These are phyloP conservation scores for Enteromius argenteus DNA, from an alignment of 2,797 vertebrate species.

Conservation along the genomic window DNA sequence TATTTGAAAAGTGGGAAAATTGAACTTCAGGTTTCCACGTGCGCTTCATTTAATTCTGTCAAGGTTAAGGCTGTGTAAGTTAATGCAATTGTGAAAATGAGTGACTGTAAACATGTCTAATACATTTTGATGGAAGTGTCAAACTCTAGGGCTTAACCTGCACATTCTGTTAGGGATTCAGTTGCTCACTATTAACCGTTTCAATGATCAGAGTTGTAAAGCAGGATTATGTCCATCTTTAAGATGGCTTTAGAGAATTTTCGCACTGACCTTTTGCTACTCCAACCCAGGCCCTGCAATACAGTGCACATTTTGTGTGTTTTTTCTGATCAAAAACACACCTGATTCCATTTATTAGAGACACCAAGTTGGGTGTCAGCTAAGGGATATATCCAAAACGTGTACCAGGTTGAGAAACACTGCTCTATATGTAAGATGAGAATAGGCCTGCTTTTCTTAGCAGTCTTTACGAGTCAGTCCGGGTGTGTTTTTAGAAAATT, in stretches of 20 bases:
- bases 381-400: neutral
- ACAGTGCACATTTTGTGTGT: neutral
- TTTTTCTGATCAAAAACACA: neutral
- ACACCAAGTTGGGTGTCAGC: neutral
- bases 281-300: neutral
- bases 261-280: slow-evolving; percentile 8
- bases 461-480: slow-evolving; percentile 9
- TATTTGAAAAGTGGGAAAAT: neutral
- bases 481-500: slow-evolving; percentile 13
- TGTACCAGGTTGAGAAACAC: neutral
- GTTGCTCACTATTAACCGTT: slow-evolving; percentile 12
- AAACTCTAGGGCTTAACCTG: slow-evolving; percentile 1
- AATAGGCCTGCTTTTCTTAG: slow-evolving; percentile 13
- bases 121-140: neutral
- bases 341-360: neutral
- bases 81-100: neutral
- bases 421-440: neutral
- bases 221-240: slow-evolving; percentile 33
- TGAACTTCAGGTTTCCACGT: neutral
- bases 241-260: slow-evolving; percentile 20
- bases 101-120: neutral
- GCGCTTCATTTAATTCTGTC: neutral
- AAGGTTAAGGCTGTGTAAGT: neutral
- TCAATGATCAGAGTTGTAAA: slow-evolving; percentile 23
- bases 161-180: neutral